These are phyloP conservation scores for Gorsachius goisagi DNA, from an alignment of 2,113 vertebrate species.

Conservation along the genomic window DNA sequence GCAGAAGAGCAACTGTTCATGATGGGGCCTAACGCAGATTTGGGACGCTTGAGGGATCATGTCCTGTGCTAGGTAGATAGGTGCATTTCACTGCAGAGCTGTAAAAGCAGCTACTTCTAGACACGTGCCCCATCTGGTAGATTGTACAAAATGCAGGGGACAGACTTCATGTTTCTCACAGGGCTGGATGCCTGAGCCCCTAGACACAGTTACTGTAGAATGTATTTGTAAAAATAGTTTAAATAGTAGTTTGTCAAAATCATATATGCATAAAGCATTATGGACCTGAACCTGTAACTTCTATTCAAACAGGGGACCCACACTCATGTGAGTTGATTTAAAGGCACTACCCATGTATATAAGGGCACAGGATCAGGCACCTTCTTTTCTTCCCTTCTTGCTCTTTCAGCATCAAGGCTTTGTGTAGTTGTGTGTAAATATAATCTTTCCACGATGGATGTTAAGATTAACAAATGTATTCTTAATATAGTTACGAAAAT, in stretches of 20 bases:
- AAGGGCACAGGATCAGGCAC: constrained; percentile 12
- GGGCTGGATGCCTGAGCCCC: constrained; percentile 53
- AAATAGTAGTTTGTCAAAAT: constrained; percentile 37
- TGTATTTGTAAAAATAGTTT: constrained; percentile 48
- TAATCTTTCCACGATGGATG: neutral
- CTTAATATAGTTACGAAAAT: constrained; percentile 38
- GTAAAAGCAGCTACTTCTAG: neutral
- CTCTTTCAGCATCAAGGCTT: neutral
- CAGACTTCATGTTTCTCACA: constrained; percentile 29
- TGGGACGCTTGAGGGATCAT: neutral
- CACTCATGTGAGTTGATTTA: neutral
- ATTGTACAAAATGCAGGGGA: neutral
- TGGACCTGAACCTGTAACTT: neutral
- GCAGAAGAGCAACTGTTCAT: neutral
- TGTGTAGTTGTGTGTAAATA: constrained; percentile 55
- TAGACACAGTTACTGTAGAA: constrained; percentile 66
- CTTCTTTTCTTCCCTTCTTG: neutral
- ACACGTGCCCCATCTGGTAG: neutral
- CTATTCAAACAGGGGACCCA: neutral
- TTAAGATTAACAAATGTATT: constrained; percentile 46
- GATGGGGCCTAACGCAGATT: fast-evolving
- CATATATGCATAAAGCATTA: neutral
- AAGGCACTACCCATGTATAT: constrained; percentile 16
- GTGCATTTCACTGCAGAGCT: neutral
- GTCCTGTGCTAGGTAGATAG: neutral